These are phyloP conservation scores for Lepidothrix coronata DNA, from an alignment of 2,113 vertebrate genomes.

Conservation along the genomic window DNA sequence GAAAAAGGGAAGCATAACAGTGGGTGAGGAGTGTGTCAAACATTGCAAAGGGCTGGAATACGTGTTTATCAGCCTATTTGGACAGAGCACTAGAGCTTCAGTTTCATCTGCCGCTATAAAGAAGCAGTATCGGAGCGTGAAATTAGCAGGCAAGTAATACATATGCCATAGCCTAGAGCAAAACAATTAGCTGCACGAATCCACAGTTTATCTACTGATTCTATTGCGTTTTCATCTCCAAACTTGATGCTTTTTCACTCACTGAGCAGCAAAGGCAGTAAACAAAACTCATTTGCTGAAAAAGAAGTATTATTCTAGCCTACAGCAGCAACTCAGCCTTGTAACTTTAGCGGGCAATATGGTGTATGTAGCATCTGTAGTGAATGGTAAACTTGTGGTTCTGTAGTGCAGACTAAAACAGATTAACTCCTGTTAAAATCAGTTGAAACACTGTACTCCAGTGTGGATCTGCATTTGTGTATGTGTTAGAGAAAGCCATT, in stretches of 20 bases:
- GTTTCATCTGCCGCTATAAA: constrained; percentile 38
- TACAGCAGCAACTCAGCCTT: not conserved
- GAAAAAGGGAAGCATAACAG: not conserved
- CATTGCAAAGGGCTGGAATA: not conserved
- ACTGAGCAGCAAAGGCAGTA: not conserved
- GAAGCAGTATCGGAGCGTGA: constrained; percentile 42
- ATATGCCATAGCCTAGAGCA: constrained; percentile 48
- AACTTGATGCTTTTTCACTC: constrained; percentile 7
- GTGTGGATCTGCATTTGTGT: not conserved
- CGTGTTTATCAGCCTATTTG: constrained; percentile 27
- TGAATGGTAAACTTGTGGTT: not conserved
- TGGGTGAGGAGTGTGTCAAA: not conserved
- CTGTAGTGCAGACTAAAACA: not conserved
- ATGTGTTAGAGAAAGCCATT: not conserved
- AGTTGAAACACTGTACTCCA: not conserved
- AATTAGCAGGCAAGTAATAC: constrained; percentile 58
- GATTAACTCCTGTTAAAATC: not conserved
- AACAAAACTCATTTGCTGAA: constrained; percentile 32
- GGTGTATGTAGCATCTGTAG: not conserved
- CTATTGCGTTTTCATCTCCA: not conserved
- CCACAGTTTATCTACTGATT: constrained; percentile 29
- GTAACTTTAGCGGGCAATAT: not conserved
- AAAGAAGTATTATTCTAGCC: not conserved
- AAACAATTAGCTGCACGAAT: constrained; percentile 33
- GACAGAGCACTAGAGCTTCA: not conserved